phyloP scores from a whole-genome alignment of 2,797 vertebrate species.

The Anas flavirostris region DNA sequence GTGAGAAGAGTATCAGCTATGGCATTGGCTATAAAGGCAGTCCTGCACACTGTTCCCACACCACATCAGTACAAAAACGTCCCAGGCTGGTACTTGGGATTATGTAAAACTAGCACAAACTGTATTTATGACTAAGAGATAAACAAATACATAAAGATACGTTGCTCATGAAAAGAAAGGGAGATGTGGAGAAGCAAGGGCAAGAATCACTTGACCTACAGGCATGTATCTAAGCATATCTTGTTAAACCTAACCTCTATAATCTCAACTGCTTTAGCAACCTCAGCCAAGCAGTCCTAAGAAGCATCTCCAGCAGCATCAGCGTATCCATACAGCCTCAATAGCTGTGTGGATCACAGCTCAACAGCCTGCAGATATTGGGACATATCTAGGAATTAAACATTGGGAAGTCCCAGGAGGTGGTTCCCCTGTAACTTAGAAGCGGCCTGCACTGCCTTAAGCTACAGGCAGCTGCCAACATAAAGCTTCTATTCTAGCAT shows the following conservation, averaged over 20 bases:
- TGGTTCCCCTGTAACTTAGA: not conserved
- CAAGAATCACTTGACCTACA: not conserved
- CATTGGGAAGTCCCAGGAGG: not conserved
- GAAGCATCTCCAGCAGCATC: not conserved
- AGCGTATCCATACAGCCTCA: not conserved
- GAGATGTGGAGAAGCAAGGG: not conserved
- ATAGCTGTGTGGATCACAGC: not conserved
- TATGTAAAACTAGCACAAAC: not conserved
- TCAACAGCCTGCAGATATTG: not conserved
- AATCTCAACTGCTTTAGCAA: not conserved
- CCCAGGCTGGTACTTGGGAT: not conserved
- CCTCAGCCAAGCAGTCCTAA: not conserved
- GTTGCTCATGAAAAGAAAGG: fast-evolving
- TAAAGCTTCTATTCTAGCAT: not conserved
- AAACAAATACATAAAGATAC: fast-evolving
- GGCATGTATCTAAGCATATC: not conserved
- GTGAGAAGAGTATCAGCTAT: not conserved
- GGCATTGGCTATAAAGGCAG: not conserved
- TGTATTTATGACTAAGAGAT: not conserved
- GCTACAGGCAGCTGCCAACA: not conserved
- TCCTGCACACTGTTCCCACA: not conserved
- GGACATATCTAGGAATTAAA: not conserved
- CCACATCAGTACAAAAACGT: not conserved
- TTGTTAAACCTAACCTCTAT: not conserved
- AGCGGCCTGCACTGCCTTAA: not conserved